A percentile compares a stretch with the other conserved stretches of the same genome.
phyloP scores from a whole-genome alignment of 1,140 invertebrate species.

The Drosophila pachea region DNA sequence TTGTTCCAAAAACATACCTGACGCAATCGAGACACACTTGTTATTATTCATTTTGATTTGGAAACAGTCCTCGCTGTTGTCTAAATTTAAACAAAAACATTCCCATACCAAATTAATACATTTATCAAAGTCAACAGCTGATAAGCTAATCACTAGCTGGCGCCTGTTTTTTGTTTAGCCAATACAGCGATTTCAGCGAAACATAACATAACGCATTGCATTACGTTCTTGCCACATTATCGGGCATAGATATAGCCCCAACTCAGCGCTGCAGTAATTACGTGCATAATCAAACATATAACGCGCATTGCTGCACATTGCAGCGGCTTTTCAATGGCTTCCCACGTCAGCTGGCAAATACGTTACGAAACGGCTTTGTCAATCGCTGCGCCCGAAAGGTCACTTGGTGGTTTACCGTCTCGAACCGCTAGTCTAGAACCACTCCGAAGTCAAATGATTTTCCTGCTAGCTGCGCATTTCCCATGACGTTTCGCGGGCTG shows the following conservation, averaged over 20 bases:
- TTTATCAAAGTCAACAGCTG: conserved; percentile 10
- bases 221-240: conserved; percentile 26
- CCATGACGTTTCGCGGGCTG: conserved; percentile 51
- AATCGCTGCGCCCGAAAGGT: conserved; percentile 53
- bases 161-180: neutral
- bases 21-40: neutral
- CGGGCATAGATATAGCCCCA: conserved; percentile 26
- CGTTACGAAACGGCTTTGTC: conserved; percentile 48
- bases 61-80: conserved; percentile 30
- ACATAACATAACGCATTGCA: conserved; percentile 22
- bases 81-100: conserved; percentile 47
- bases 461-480: conserved; percentile 43
- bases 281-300: neutral
- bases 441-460: conserved; percentile 33
- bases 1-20: neutral
- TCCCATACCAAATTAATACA: conserved; percentile 40
- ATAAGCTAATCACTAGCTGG: conserved; percentile 27
- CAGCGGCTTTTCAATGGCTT: conserved; percentile 32
- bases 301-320: conserved; percentile 25
- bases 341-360: conserved; percentile 66
- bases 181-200: neutral
- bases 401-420: conserved; percentile 46
- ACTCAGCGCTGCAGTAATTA: neutral
- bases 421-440: neutral
- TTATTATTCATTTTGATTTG: conserved; percentile 7